Percentiles rank a stretch among this genome's conserved stretches.
These are phyloP conservation scores for Chionomys nivalis DNA, from an alignment of 2,113 vertebrate genomes.

Conservation along the genomic window DNA sequence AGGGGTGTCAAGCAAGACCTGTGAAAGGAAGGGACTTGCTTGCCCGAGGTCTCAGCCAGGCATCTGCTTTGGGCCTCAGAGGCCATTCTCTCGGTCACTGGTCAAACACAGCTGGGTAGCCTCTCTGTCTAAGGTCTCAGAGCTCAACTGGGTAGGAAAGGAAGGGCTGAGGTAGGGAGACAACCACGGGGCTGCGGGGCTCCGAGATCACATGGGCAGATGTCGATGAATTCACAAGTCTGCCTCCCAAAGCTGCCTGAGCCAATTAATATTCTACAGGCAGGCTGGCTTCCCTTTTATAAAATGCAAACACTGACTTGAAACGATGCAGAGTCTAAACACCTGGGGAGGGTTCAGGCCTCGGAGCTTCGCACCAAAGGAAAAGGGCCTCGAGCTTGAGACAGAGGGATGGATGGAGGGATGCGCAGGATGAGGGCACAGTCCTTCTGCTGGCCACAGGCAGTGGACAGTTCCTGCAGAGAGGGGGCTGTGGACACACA, in stretches of 20 bases:
- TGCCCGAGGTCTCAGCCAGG: not conserved
- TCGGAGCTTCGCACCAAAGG: not conserved
- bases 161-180: not conserved
- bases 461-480: not conserved
- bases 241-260: not conserved
- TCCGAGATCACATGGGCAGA: slow-evolving; percentile 71
- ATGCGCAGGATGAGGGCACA: accelerated
- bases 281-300: slow-evolving; percentile 63
- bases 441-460: not conserved
- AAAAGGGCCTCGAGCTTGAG: not conserved
- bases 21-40: not conserved
- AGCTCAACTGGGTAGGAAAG: not conserved
- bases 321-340: slow-evolving; percentile 69
- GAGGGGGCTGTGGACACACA: too few relatives aligned
- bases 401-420: not conserved
- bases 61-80: not conserved
- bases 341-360: slow-evolving; percentile 56
- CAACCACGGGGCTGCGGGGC: not conserved
- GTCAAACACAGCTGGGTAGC: not conserved
- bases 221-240: slow-evolving; percentile 68
- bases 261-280: slow-evolving; percentile 84
- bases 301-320: slow-evolving; percentile 82
- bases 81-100: not conserved
- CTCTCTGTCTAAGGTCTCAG: not conserved
- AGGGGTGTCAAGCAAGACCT: not conserved